Conservation (phyloP, 35 echinoderm and acorn worm species). For the Ophioderma brevispina region DNA sequence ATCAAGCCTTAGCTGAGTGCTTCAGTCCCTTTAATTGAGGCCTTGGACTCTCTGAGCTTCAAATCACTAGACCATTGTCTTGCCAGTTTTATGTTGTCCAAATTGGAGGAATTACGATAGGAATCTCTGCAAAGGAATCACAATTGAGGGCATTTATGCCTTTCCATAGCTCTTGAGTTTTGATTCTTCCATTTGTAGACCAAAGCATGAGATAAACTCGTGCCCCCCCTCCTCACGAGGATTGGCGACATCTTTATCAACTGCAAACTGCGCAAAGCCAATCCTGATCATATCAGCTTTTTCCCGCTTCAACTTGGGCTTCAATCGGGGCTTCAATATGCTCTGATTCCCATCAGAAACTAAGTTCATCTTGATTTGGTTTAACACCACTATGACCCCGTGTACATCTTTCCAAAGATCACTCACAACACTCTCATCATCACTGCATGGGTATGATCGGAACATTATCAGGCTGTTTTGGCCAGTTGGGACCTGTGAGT, state of each 20-base stretch:
- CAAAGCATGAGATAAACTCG: not conserved
- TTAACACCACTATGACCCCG: no score
- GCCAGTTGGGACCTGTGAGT: no score
- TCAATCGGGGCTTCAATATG: no score
- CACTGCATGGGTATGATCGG: no score
- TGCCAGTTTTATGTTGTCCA: conserved; percentile 39
- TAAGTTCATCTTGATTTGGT: no score
- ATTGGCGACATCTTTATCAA: not conserved
- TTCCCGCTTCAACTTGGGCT: no score
- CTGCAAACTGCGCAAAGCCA: not conserved
- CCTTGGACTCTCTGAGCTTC: conserved; percentile 39
- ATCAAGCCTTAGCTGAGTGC: not conserved
- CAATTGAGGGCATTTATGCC: conserved; percentile 20
- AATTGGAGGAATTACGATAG: conserved; percentile 49
- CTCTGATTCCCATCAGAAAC: no score
- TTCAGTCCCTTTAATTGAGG: conserved; percentile 43
- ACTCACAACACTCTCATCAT: no score
- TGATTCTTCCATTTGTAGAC: not conserved
- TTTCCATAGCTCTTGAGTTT: not conserved
- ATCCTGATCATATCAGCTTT: not conserved
- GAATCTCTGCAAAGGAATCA: not conserved
- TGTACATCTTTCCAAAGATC: no score
- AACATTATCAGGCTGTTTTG: no score
- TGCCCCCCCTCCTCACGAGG: not conserved
- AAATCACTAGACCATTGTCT: conserved; percentile 30